Base-by-base conservation (phyloP, 2,888 invertebrate genomes). In the Ormyrus labotus region DNA sequence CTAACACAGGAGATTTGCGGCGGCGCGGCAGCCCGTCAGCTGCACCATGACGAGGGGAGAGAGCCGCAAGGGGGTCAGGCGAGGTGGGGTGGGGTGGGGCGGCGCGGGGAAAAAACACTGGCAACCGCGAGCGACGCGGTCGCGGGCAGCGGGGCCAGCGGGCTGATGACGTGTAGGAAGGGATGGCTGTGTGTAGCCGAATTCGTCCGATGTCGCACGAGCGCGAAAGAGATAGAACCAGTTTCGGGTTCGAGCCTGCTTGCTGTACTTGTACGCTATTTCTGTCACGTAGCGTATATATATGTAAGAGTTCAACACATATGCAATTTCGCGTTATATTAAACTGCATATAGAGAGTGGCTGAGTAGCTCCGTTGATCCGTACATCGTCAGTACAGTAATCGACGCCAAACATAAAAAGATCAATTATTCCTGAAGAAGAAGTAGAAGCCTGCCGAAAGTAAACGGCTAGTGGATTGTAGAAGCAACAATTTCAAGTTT, bases 251-350 rank as follows among this genome's bases (percentile, higher is more conserved):
- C 19, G 19, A 19, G 19, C 19, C 19, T 19, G 19, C 19, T 19
- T 19, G 19, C 60, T 75, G 19, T n/a, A 48, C 53, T 65, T 74
- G 51, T 82, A 83, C 82, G 85, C 86, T 87, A 87, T 87, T 87
- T 87, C 85, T 86, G 88, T 87, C 85, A 19, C 19, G 19, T 19
- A 55, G 75, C 63, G 11, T 45, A 63, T 47, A 11, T 6, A 63
- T 11, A 63, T 11, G 58, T n/a, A 58, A 45, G 11, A 63, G 45
- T 13, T 6, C 48, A 82, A 69, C 53, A 50, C 9, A 63, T 78
- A 78, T 48, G 67, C 72, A 61, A 55, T 65, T 68, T 55, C 48
- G 72, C n/a, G 64, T 51, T 19, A 55, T 53, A 47, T 60, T 58
- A 34, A 65, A 70, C 58, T 63, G 63, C 55, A 69, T 19, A n/a